Base-by-base conservation (phyloP, 2,113 vertebrate genomes). In the Microtus oregoni region DNA sequence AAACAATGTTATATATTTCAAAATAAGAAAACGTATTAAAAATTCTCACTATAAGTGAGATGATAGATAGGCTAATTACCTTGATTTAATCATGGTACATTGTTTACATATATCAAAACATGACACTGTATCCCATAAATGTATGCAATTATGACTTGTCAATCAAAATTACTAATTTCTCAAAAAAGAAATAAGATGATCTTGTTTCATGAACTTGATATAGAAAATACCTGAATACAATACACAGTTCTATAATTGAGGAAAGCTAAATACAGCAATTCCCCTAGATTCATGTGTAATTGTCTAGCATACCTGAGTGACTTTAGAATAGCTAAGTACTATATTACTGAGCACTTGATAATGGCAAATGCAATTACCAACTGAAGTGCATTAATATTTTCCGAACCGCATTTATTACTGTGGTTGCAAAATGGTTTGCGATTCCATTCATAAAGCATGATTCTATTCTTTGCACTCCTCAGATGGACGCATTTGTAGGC, bases 381-480 rank as follows among this genome's bases (percentile, higher is more conserved):
- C 96, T 98, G 96, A 98, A 98, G 98, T 97, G 97, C 97, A 98
- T 98, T 98, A 98, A 98, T 98, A 98, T 97, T 98, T 98, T 97
- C 98, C 98, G 96, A 98, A 97, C 89, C 96, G 95, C 97, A 98
- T 98, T 98, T 98, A 98, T 98, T 98, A 97, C 92, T 98, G 95
- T 98, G 97, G 98, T 98, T 98, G 98, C 94, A 98, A 97, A 96
- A 97, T 97, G 96, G 88, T 95, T 98, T 98, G 91, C 97, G 96
- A 98, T 98, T 97, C 97, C 97, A 97, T 97, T 98, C 96, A 97
- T 97, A 98, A 98, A 98, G 97, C 90, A 92, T 89, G 73, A 96
- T 98, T 97, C 98, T 96, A 91, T 94, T 97, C 97, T 97, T 97
- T 61, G 68, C 17, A 63, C 11, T 93, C 63, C 79, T 94, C 26